Base-by-base conservation (phyloP, 2,797 vertebrate species). In the Parauchenoglanis ngamensis region DNA sequence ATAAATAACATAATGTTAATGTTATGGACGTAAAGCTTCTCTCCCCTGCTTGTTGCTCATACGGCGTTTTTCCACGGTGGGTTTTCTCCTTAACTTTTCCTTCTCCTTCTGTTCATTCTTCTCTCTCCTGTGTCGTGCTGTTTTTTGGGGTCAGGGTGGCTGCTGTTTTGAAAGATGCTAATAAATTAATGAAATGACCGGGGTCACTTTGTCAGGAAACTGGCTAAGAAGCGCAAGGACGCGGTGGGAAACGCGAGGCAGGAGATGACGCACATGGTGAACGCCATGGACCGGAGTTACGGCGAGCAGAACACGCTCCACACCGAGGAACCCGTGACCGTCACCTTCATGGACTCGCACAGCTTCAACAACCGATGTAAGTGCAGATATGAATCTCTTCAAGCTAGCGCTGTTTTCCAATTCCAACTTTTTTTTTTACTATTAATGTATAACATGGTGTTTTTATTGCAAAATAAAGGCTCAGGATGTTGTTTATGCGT, bases 241-340 rank as follows among this genome's bases (percentile, higher is more conserved):
- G 98, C 97, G 57, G 97, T 98, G 84, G 98, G 98, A 46, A 99
- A 97, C 40, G 97, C 98, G 0, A 95, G 98, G 2, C 98, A 99
- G 93, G 98, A 99, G 94, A 99, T 99, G 98, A 99, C 98, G 0
- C 98, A 99, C 92, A 99, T 99, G 98, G 98, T 99, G 91, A 99
- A 99, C 0, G 98, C 98, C 0, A 99, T 99, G 98, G 98, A 99
- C 84, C 96, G 98, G 87, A 99, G 98, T 91, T 99, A 99, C 0
- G 98, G 97, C 0, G 98, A 99, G 92, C 98, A 99, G 94, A 99
- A 97, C 95, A 98, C 98, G 0, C 94, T 99, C 87, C 98, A 99
- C 10, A 97, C 97, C 0, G 98, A 99, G 57, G 98, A 99, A 89
- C 98, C 98, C 0, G 95, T 99, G 91, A 97, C 97, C 44, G 97